These are phyloP conservation scores for Hyles euphorbiae DNA, from an alignment of 1,140 invertebrate species.

Conservation along the genomic window DNA sequence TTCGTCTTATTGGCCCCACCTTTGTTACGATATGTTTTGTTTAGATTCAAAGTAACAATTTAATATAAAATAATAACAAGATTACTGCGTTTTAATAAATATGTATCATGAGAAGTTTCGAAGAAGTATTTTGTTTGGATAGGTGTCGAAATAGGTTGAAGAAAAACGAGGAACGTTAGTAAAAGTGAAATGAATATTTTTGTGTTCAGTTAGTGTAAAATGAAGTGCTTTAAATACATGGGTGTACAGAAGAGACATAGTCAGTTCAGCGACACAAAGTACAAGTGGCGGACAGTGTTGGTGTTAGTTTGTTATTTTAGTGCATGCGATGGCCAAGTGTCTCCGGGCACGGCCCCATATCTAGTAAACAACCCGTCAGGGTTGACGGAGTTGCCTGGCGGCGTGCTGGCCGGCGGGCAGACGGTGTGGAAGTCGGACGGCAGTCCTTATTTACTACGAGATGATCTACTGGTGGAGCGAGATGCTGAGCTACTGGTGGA, in stretches of 20 bases:
- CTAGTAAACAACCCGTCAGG: slow-evolving; percentile 57
- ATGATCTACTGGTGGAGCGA: slow-evolving; percentile 87
- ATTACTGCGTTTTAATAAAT: slow-evolving; percentile 14
- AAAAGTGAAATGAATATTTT: slow-evolving; percentile 60
- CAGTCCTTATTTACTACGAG: slow-evolving; percentile 86
- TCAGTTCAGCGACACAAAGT: slow-evolving; percentile 72
- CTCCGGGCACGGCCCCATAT: slow-evolving; percentile 49
- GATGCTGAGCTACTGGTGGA: slow-evolving; percentile 87
- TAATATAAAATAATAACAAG: slow-evolving; percentile 17
- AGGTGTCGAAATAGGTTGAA: slow-evolving; percentile 36
- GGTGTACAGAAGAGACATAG: slow-evolving; percentile 68
- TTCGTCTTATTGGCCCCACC: slow-evolving; percentile 49
- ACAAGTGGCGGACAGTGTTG: slow-evolving; percentile 71
- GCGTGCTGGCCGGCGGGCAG: slow-evolving; percentile 75
- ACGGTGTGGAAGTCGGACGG: slow-evolving; percentile 75
- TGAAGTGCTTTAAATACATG: slow-evolving; percentile 57
- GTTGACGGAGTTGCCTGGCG: slow-evolving; percentile 79
- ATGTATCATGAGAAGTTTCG: slow-evolving; percentile 30
- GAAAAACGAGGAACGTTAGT: slow-evolving; percentile 33
- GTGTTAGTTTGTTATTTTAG: slow-evolving; percentile 42
- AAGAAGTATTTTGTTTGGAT: slow-evolving; percentile 35
- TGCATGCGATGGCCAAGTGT: slow-evolving; percentile 49
- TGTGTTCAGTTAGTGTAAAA: slow-evolving; percentile 43
- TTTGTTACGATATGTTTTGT: slow-evolving; percentile 58
- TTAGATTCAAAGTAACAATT: slow-evolving; percentile 26